Conservation (phyloP, 2,888 invertebrate species). For the Pammene fasciana region DNA sequence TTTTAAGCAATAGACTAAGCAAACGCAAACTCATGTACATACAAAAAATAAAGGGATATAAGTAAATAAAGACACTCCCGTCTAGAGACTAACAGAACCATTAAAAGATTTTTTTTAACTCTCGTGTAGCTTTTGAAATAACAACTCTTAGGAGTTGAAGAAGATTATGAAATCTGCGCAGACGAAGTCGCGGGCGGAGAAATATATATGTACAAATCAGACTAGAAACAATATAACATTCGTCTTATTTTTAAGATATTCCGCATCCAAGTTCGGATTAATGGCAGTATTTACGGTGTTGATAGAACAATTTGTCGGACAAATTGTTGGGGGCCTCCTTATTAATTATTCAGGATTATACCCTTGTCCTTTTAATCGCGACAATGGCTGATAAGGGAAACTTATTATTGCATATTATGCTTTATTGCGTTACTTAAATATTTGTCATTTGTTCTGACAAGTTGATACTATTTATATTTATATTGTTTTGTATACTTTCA, state of each 20-base stretch:
- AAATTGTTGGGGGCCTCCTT: constrained; percentile 38
- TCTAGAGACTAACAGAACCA: too few relatives aligned
- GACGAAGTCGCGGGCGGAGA: too few relatives aligned
- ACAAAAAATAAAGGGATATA: background rate
- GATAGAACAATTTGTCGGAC: constrained; percentile 41
- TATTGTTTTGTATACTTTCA: background rate
- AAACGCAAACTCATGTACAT: too few relatives aligned
- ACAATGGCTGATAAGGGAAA: constrained; percentile 40
- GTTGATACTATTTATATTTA: background rate
- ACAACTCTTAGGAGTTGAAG: too few relatives aligned
- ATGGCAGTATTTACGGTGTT: constrained; percentile 36
- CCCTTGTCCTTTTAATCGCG: constrained; percentile 41
- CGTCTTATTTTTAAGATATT: constrained; percentile 13
- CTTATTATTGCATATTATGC: constrained; percentile 38
- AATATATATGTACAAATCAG: background rate
- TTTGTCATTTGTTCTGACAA: background rate
- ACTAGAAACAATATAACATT: background rate
- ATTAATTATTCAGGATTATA: constrained; percentile 41
- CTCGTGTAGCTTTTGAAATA: too few relatives aligned
- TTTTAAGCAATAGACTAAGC: too few relatives aligned
- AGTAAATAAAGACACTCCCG: background rate
- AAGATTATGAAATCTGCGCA: too few relatives aligned
- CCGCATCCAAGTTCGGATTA: constrained; percentile 15
- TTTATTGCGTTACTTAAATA: constrained; percentile 23
- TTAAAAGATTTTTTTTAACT: too few relatives aligned